phyloP scores from a whole-genome alignment of 2,797 vertebrate species.

The Otolemur crassicaudatus region DNA sequence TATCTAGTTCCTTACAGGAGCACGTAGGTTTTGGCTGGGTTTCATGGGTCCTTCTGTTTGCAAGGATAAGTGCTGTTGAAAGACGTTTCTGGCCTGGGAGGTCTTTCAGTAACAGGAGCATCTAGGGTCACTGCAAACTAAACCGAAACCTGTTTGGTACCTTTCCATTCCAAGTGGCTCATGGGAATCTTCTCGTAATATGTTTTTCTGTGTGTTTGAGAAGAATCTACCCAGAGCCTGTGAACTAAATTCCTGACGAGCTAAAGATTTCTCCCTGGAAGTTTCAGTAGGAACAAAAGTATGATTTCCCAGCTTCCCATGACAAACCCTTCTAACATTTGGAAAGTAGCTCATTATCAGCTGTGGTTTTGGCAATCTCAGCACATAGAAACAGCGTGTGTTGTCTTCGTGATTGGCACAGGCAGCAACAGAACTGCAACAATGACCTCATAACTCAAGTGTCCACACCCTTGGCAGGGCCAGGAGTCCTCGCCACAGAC shows the following conservation, averaged over 20 bases:
- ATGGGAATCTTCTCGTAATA: neutral
- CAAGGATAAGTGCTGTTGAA: neutral
- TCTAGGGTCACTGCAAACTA: neutral
- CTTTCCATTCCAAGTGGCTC: neutral
- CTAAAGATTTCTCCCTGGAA: constrained; percentile 33
- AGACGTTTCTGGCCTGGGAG: constrained; percentile 26
- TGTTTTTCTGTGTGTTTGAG: neutral
- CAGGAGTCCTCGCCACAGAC: neutral
- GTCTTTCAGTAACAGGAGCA: neutral
- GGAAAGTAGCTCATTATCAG: constrained; percentile 20
- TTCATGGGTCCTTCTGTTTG: constrained; percentile 20
- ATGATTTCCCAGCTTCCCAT: neutral
- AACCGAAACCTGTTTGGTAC: constrained; percentile 8
- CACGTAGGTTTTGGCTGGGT: neutral
- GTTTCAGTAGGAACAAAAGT: neutral
- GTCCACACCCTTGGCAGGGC: constrained; percentile 50
- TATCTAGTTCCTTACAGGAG: neutral
- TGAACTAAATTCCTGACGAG: constrained; percentile 25
- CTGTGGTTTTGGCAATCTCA: constrained; percentile 18
- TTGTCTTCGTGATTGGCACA: constrained; percentile 37
- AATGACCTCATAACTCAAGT: constrained; percentile 70
- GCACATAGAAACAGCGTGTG: constrained; percentile 15
- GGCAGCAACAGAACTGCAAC: constrained; percentile 39
- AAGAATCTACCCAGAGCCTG: neutral
- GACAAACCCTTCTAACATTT: neutral